Base-by-base conservation (phyloP, 2,888 invertebrate genomes). In the Alviniconcha strummeri region DNA sequence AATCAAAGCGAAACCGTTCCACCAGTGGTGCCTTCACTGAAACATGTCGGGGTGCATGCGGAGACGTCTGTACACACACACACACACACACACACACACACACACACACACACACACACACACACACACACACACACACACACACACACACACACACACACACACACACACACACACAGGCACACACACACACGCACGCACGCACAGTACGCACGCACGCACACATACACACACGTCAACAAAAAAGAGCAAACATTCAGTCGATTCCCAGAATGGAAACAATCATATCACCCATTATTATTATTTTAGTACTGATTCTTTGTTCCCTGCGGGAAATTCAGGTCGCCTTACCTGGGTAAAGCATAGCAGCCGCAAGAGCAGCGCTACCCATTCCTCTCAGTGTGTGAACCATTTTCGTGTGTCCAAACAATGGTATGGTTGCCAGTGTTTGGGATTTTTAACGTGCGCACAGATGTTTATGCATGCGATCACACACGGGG, bases 21-120 rank as follows among this genome's bases (percentile, higher is more conserved):
- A 81, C 81, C 81, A 81, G 57, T 81, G 81, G 11, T 81, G 72
- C 81, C 15, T 81, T 81, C 52, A 54, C 15, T 72, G 5, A 19
- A 72, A 71, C 15, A 81, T 56, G 8, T 81, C 72, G 4, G 72
- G 81, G 15, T 81, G 81, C 9, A 52, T 69, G 7, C 57, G 36
- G 11, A 81, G 8, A 55, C 81, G 71, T 54, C n/a, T n/a, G 75
- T 9, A 76, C 7, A 76, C 13, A 56, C 15, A 54, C 7, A 56
- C 5, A 36, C 13, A 75, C 6, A 7, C 17, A 55, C 36, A 17
- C 17, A 5, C 54, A 52, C 74, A 74, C 54, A 74, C 74, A 15
- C 55, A 52, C 55, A 56, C 13, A 6, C 56, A 76, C 17, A 55
- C 19, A 72, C 8, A 72, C 75, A 54, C 75, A 19, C 72, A 54